These are phyloP conservation scores for Cryptotis parvus DNA, from an alignment of 2,113 vertebrate genomes.

Conservation along the genomic window DNA sequence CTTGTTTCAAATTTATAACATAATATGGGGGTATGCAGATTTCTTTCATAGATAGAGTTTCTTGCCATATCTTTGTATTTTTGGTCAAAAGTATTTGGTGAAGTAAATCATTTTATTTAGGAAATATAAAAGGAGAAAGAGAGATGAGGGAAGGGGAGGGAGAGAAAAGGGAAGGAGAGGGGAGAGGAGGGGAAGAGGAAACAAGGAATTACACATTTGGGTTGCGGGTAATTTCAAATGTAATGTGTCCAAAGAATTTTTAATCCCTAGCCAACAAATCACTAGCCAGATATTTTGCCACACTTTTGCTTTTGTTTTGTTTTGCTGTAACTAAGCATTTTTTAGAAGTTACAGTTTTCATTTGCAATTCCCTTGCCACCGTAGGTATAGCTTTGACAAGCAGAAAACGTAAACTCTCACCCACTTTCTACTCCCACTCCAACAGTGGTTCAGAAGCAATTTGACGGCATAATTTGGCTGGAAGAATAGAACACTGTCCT, in stretches of 20 bases:
- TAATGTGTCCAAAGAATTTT: background rate
- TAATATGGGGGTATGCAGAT: background rate
- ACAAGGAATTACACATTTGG: too few species aligned
- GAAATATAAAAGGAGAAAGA: too few species aligned
- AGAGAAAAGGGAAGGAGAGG: too few species aligned
- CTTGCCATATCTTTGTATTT: background rate
- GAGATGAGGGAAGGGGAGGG: too few species aligned
- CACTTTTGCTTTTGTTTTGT: background rate
- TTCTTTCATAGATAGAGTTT: background rate
- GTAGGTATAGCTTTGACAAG: background rate
- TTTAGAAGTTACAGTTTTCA: background rate
- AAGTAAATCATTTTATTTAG: too few species aligned
- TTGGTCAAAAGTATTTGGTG: conserved; percentile 29
- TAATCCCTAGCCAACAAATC: conserved; percentile 41
- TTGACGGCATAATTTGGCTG: background rate
- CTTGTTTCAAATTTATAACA: conserved; percentile 31
- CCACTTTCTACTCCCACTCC: background rate
- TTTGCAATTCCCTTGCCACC: conserved; percentile 3
- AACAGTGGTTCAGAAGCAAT: background rate
- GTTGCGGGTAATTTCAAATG: too few species aligned
- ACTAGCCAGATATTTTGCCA: background rate
- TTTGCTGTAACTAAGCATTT: background rate
- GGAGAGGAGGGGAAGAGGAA: too few species aligned
- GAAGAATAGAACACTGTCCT: background rate
- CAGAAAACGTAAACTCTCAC: background rate